Conservation (phyloP, 2,888 invertebrate genomes). For the Microctonus brassicae region DNA sequence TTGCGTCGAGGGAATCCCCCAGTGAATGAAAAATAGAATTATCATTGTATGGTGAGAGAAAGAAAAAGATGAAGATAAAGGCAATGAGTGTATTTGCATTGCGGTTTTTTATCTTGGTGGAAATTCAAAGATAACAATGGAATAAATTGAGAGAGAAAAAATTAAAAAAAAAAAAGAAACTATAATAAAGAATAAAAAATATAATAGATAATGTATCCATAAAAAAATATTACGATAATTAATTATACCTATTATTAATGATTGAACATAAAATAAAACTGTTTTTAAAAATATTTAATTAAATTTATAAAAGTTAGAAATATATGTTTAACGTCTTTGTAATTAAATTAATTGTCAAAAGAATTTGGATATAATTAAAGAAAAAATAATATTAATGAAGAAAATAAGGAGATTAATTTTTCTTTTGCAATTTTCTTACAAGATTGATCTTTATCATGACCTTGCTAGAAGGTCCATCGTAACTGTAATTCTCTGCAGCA, state of each 20-base stretch:
- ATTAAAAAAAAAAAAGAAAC: not conserved
- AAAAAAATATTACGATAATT: not conserved
- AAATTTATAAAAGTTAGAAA: no score
- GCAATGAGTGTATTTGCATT: slow-evolving; percentile 1
- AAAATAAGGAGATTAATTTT: not conserved
- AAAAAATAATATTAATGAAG: slow-evolving; percentile 17
- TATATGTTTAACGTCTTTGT: no score
- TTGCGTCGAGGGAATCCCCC: not conserved
- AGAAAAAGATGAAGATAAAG: not conserved
- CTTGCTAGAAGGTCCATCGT: slow-evolving; percentile 14
- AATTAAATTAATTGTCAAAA: no score
- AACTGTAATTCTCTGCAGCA: not conserved
- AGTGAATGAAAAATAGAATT: not conserved
- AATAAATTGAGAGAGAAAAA: slow-evolving; percentile 32
- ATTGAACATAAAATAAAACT: no score
- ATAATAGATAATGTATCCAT: not conserved
- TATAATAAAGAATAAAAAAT: not conserved
- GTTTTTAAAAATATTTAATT: no score
- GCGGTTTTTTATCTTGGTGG: not conserved
- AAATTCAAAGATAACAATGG: slow-evolving; percentile 18
- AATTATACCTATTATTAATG: not conserved
- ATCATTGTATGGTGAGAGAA: not conserved
- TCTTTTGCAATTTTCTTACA: slow-evolving; percentile 3
- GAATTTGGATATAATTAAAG: no score
- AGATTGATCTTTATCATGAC: slow-evolving; percentile 18